These are phyloP conservation scores for Cephalophus harveyi DNA, from an alignment of 2,113 vertebrate species.

Conservation along the genomic window DNA sequence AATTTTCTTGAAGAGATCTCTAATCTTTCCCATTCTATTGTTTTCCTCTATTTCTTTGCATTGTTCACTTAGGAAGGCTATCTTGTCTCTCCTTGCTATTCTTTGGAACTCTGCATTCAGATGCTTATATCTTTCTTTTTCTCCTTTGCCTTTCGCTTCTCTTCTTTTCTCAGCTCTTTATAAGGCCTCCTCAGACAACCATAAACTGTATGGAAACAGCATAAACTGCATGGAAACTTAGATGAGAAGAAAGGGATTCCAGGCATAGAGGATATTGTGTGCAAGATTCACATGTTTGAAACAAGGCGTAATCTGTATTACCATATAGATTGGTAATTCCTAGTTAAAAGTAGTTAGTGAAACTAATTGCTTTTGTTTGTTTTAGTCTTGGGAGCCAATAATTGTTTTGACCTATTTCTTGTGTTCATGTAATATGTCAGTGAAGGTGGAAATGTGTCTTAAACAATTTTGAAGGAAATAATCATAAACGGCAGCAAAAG, in stretches of 20 bases:
- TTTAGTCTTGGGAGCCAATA: background rate
- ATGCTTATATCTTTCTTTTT: background rate
- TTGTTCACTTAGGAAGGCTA: background rate
- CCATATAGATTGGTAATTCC: background rate
- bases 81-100: background rate
- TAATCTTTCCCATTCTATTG: background rate
- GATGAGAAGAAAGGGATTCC: background rate
- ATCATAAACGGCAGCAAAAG: background rate
- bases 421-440: background rate
- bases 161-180: background rate
- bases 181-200: background rate
- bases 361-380: background rate
- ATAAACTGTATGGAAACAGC: background rate
- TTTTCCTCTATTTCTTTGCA: background rate
- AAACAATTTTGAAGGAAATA: background rate
- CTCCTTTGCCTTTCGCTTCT: background rate
- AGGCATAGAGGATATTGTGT: background rate
- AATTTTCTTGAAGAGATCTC: background rate
- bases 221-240: background rate
- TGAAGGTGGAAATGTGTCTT: background rate
- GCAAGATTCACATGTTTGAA: background rate
- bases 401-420: background rate
- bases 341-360: background rate
- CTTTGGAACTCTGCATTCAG: background rate
- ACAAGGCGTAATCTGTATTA: background rate